These are phyloP conservation scores for Amblyopsis rosae DNA, from an alignment of 2,113 vertebrate species.

Conservation along the genomic window DNA sequence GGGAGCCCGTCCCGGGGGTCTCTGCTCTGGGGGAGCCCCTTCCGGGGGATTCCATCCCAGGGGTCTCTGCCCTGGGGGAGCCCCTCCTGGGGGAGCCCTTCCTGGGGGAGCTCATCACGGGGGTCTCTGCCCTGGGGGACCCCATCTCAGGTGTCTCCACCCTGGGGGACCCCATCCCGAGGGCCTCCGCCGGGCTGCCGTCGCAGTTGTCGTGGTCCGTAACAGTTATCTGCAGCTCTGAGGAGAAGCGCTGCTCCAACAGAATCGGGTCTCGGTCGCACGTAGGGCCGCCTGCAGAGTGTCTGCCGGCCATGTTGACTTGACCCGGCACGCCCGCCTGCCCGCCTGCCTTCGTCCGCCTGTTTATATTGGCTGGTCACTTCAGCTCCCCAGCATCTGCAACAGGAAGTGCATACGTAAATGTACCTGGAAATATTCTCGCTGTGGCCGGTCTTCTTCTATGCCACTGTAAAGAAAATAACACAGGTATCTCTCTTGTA, in stretches of 20 bases:
- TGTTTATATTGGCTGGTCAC: background rate
- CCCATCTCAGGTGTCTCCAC: too few relatives aligned
- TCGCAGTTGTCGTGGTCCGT: constrained; percentile 33
- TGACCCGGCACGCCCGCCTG: background rate
- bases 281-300: constrained; percentile 43
- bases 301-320: constrained; percentile 67
- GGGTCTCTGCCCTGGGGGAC: too few relatives aligned
- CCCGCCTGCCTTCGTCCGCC: background rate
- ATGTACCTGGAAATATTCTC: too few relatives aligned
- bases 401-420: constrained; percentile 20
- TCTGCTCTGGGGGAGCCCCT: fast-evolving
- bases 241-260: constrained; percentile 74
- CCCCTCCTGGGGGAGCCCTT: background rate
- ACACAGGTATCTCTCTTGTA: too few relatives aligned
- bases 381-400: constrained; percentile 33
- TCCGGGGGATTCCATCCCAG: background rate
- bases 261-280: constrained; percentile 67
- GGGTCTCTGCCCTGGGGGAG: fast-evolving
- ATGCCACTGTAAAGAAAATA: too few relatives aligned
- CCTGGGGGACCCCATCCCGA: too few relatives aligned
- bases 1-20: fast-evolving
- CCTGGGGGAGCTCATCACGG: too few relatives aligned
- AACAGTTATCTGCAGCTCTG: constrained; percentile 63
- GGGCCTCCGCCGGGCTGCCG: constrained; percentile 10
- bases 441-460: too few relatives aligned